phyloP scores from a whole-genome alignment of 2,888 invertebrate genomes.

The Drosophila anceps region DNA sequence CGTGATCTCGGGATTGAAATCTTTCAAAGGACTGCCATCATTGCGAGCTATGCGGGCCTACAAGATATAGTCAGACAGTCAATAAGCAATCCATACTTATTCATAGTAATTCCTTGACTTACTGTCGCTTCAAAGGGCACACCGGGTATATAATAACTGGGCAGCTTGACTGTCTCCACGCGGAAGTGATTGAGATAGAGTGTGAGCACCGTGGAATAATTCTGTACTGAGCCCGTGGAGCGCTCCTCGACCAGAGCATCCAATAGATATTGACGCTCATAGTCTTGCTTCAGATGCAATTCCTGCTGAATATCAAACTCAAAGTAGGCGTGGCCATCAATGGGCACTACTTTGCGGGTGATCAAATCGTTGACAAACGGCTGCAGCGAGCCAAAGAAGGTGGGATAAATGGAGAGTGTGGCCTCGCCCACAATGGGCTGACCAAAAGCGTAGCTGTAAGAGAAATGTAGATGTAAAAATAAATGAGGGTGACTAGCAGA shows the following conservation, averaged over 20 bases:
- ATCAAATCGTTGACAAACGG: slow-evolving; percentile 85
- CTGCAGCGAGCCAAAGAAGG: slow-evolving; percentile 87
- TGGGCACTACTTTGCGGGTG: slow-evolving; percentile 90
- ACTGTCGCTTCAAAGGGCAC: slow-evolving; percentile 88
- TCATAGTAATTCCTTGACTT: slow-evolving; percentile 28
- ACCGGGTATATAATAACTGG: slow-evolving; percentile 96
- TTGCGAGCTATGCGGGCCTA: slow-evolving; percentile 90
- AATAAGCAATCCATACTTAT: neutral
- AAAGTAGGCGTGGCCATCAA: slow-evolving; percentile 89
- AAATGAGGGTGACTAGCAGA: neutral
- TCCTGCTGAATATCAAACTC: slow-evolving; percentile 93
- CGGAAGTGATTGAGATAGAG: slow-evolving; percentile 92
- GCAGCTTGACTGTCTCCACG: slow-evolving; percentile 92
- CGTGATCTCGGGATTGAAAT: slow-evolving; percentile 87
- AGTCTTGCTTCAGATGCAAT: slow-evolving; percentile 91
- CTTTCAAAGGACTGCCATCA: slow-evolving; percentile 89
- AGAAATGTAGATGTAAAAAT: neutral
- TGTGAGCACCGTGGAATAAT: slow-evolving; percentile 91
- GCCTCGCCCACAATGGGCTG: slow-evolving; percentile 95
- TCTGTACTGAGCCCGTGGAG: slow-evolving; percentile 93
- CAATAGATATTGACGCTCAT: slow-evolving; percentile 92
- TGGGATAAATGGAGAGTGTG: slow-evolving; percentile 93
- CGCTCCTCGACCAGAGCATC: slow-evolving; percentile 97
- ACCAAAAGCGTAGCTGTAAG: slow-evolving; percentile 86
- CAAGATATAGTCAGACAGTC: neutral